A percentile compares a stretch with the other conserved stretches of the same genome.
Conservation (phyloP, 2,888 invertebrate genomes). For the Flexamia atlantica region DNA sequence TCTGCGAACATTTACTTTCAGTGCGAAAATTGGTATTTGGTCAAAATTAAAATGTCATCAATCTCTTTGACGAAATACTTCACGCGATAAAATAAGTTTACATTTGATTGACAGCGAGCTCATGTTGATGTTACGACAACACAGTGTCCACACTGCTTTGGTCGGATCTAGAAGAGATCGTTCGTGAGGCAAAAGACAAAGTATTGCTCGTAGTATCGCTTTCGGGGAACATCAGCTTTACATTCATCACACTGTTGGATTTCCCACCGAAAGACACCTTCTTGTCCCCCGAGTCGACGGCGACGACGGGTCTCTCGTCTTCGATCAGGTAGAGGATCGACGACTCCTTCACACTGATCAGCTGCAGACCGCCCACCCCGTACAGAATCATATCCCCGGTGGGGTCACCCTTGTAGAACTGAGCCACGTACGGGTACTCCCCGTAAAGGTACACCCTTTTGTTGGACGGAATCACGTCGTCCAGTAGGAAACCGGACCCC, state of each 20-base stretch:
- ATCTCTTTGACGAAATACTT: no score
- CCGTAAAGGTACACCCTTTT: constrained; percentile 22
- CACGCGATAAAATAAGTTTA: no score
- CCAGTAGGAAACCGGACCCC: neutral
- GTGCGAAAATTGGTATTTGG: no score
- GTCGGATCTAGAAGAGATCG: neutral
- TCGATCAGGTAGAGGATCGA: neutral
- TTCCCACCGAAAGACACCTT: constrained; percentile 23
- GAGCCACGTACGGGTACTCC: neutral
- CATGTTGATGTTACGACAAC: no score
- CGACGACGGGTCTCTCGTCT: constrained; percentile 19
- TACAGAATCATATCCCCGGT: neutral
- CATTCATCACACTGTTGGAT: neutral
- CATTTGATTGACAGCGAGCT: no score
- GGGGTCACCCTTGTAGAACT: constrained; percentile 17
- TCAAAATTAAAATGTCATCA: no score
- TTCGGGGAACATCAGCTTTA: neutral
- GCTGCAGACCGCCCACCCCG: neutral
- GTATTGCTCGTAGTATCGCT: neutral
- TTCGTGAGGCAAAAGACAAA: neutral
- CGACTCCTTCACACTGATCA: neutral
- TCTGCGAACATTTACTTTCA: no score
- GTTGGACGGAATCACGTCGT: neutral
- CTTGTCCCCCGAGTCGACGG: neutral
- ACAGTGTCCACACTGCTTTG: no score